phyloP scores from a whole-genome alignment of 2,888 invertebrate species.

The Bugulina stolonifera region DNA sequence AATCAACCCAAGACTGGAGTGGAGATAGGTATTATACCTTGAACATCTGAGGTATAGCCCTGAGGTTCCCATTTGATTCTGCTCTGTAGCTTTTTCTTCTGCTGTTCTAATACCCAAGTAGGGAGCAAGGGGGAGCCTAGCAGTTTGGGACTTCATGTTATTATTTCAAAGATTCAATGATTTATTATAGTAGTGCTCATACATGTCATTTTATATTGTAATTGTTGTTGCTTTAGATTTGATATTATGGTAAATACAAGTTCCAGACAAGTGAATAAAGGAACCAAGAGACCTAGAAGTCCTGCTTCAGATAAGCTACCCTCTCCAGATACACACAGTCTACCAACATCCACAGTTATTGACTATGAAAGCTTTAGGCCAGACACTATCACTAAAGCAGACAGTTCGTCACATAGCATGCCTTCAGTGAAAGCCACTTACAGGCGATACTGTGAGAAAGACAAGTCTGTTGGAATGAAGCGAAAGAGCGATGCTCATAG shows the following conservation, averaged over 20 bases:
- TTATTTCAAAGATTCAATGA: no score
- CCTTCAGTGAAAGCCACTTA: slow-evolving; percentile 22
- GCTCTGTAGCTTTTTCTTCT: no score
- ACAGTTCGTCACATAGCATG: slow-evolving; percentile 3
- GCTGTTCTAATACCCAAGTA: no score
- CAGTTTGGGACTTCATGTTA: no score
- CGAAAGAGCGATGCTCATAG: slow-evolving; percentile 9
- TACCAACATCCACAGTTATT: no score
- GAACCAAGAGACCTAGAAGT: slow-evolving; percentile 13
- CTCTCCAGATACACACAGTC: neutral
- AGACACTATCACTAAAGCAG: neutral
- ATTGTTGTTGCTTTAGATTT: neutral
- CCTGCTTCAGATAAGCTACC: neutral
- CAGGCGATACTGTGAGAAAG: neutral
- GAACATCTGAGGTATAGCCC: no score
- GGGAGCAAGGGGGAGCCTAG: no score
- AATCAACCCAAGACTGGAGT: no score
- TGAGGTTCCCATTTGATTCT: no score
- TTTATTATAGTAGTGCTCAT: no score
- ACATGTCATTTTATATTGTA: no score
- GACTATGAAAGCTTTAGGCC: neutral
- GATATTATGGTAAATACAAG: neutral
- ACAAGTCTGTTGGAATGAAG: slow-evolving; percentile 14
- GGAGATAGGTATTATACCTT: no score
- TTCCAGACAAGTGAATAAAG: neutral